Percentiles rank a stretch among this genome's conserved stretches.
Conservation (phyloP, 2,797 vertebrate species). For the Saguinus oedipus region DNA sequence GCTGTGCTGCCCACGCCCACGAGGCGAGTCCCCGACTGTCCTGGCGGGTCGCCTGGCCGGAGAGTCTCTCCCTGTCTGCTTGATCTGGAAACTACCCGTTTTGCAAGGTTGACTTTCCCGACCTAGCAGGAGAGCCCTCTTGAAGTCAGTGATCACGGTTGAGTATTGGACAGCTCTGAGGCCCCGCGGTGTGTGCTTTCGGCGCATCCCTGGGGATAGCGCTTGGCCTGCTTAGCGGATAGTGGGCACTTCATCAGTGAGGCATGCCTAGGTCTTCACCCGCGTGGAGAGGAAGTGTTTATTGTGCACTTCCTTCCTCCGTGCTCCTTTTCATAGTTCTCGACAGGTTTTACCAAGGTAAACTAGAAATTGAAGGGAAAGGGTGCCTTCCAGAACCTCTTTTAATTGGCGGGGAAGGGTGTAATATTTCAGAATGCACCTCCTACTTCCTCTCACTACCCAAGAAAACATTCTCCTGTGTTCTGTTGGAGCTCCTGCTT, state of each 20-base stretch:
- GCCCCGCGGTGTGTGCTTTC: not conserved
- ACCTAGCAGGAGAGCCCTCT: not conserved
- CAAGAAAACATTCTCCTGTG: not conserved
- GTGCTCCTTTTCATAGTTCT: not conserved
- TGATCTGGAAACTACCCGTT: not conserved
- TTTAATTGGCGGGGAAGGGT: not conserved
- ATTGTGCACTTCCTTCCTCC: not conserved
- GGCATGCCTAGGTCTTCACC: not conserved
- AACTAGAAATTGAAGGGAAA: not conserved
- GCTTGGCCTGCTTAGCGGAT: not conserved
- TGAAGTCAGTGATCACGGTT: not conserved
- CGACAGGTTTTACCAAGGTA: not conserved
- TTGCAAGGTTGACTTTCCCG: not conserved
- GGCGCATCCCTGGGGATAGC: not conserved
- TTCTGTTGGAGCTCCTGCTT: not conserved
- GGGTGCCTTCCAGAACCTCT: not conserved
- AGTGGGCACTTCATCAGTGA: not conserved
- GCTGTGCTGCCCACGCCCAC: not conserved
- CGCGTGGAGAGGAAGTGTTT: not conserved
- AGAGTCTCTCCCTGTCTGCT: not conserved
- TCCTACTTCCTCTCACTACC: not conserved
- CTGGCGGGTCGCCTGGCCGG: rapidly evolving
- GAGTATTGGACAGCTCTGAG: not conserved
- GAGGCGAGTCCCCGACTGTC: not conserved
- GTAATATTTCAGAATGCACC: not conserved